Conservation (phyloP, 2,888 invertebrate genomes). For the Phasia obesa region DNA sequence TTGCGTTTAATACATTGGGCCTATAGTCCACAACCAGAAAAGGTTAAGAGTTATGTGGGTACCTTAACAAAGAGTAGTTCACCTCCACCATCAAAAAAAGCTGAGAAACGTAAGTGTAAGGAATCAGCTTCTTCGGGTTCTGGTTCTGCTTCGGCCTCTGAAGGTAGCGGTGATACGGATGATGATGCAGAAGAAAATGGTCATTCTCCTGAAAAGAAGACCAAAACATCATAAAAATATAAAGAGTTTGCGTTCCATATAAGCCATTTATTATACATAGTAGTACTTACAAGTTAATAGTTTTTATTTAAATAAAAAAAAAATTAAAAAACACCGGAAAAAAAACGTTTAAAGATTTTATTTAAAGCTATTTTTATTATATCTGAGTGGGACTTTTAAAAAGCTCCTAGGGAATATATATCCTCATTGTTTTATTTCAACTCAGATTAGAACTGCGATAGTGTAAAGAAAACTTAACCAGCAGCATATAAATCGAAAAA, state of each 20-base stretch:
- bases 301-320: slow-evolving; percentile 31
- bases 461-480: no score
- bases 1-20: slow-evolving; percentile 89
- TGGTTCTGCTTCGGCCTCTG: slow-evolving; percentile 58
- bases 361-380: no score
- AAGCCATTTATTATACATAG: slow-evolving; percentile 42
- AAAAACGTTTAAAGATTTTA: no score
- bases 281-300: slow-evolving; percentile 62
- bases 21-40: slow-evolving; percentile 88
- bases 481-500: no score
- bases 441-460: no score
- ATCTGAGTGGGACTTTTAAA: no score
- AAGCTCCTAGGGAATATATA: no score
- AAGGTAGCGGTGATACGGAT: slow-evolving; percentile 54
- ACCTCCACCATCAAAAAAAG: slow-evolving; percentile 62
- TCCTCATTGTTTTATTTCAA: no score
- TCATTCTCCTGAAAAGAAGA: slow-evolving; percentile 74
- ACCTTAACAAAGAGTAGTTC: slow-evolving; percentile 71
- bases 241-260: slow-evolving; percentile 38
- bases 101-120: slow-evolving; percentile 82
- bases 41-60: slow-evolving; percentile 85
- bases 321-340: neutral
- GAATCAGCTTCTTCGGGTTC: slow-evolving; percentile 46
- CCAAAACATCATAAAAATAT: slow-evolving; percentile 61
- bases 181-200: slow-evolving; percentile 60